phyloP scores from a whole-genome alignment of 2,113 vertebrate genomes.

The Grallaria varia region DNA sequence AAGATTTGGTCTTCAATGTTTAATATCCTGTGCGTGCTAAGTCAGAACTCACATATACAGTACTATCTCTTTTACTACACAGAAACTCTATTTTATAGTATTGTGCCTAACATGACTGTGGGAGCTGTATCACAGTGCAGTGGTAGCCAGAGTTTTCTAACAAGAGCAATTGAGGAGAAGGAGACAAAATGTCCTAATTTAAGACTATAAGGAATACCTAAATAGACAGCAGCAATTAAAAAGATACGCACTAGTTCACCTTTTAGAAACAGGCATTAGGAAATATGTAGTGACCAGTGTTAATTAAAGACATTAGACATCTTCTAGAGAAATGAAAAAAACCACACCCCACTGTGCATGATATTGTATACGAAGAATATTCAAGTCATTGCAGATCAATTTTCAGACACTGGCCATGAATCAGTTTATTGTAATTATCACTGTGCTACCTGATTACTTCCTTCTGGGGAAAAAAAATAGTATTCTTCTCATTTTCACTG shows the following conservation, averaged over 20 bases:
- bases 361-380: not conserved
- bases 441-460: not conserved
- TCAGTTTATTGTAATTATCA: not conserved
- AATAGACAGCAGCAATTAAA: conserved; percentile 69
- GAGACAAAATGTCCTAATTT: conserved; percentile 37
- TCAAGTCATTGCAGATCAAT: not conserved
- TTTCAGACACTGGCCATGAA: not conserved
- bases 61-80: not conserved
- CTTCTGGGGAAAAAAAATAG: not conserved
- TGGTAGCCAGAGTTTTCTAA: conserved; percentile 63
- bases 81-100: not conserved
- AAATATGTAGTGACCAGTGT: not conserved
- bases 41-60: not conserved
- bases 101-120: not conserved
- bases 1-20: not conserved
- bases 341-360: not conserved
- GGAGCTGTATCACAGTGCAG: conserved; percentile 21
- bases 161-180: conserved; percentile 23
- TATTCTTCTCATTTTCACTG: not conserved
- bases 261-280: conserved; percentile 25
- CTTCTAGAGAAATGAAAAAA: not conserved
- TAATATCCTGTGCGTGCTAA: not conserved
- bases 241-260: conserved; percentile 64
- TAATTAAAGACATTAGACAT: not conserved
- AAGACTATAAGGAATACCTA: conserved; percentile 44